phyloP scores from a whole-genome alignment of 1,140 invertebrate genomes.

The Apis mellifera region Amel_HAv3.1 CM009938.2:3763501-3764000 shows the following conservation, averaged over 20 bases:
- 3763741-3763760: too few species aligned
- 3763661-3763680: conserved; percentile 36
- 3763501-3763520: conserved; percentile 4
- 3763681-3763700: background rate
- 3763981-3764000: background rate
- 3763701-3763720: background rate
- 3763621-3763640: conserved; percentile 57
- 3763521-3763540: background rate
- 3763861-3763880: too few species aligned
- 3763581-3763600: conserved; percentile 46
- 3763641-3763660: conserved; percentile 62
- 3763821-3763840: too few species aligned
- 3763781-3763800: too few species aligned
- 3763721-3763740: background rate
- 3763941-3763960: background rate
- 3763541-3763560: conserved; percentile 28
- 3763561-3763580: conserved; percentile 59
- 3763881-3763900: too few species aligned
- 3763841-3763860: too few species aligned
- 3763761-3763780: too few species aligned
- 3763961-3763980: background rate
- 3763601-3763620: conserved; percentile 53
- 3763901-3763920: too few species aligned
- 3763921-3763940: too few species aligned
- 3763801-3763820: too few species aligned